phyloP scores from a whole-genome alignment of 2,113 vertebrate species.

The Indicator indicator region DNA sequence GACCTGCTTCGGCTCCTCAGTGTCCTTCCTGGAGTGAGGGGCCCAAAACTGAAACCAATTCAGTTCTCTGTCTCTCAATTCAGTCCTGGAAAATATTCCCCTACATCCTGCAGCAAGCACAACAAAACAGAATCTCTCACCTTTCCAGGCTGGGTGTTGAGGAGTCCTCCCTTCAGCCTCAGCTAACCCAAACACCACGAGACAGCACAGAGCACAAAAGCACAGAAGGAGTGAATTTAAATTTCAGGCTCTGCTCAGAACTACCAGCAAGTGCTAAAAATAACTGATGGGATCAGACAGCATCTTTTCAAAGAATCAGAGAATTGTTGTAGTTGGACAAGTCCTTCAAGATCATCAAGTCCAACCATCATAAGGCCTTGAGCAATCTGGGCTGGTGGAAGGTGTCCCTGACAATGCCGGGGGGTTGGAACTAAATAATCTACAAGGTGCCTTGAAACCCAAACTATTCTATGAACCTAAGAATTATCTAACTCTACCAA shows the following conservation, averaged over 20 bases:
- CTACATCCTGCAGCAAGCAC: background rate
- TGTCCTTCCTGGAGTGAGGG: too few species aligned
- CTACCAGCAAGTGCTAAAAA: background rate
- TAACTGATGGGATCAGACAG: background rate
- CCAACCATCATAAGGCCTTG: too few species aligned
- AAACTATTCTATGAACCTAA: too few species aligned
- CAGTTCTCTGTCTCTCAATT: background rate
- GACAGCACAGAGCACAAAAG: background rate
- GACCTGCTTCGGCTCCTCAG: too few species aligned
- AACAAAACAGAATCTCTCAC: rapidly evolving
- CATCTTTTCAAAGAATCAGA: background rate
- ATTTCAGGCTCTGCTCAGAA: background rate
- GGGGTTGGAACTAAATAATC: too few species aligned
- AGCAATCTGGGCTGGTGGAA: too few species aligned
- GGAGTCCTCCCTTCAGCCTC: background rate
- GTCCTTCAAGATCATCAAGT: too few species aligned
- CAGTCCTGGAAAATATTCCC: background rate
- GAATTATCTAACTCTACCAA: too few species aligned
- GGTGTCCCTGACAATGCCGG: too few species aligned
- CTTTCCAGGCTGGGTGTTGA: rapidly evolving
- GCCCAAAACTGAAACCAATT: too few species aligned
- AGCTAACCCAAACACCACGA: background rate
- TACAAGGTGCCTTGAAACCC: too few species aligned
- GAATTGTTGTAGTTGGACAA: too few species aligned
- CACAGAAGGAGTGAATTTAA: background rate